These are phyloP conservation scores for Neodiprion lecontei DNA, from an alignment of 1,140 invertebrate species.

Conservation along the genomic window DNA sequence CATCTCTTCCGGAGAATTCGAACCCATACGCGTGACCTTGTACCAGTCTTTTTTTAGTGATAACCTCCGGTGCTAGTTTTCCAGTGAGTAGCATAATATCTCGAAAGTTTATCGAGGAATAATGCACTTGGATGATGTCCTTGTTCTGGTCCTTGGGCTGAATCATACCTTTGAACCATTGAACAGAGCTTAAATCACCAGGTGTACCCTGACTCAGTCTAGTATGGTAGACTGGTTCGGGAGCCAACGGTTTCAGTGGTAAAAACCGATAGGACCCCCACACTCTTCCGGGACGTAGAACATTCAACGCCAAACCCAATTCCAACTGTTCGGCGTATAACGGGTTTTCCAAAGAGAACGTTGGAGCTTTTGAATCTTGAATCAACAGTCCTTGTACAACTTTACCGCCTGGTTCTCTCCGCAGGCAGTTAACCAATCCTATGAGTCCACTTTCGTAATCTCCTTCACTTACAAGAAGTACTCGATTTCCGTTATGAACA, in stretches of 20 bases:
- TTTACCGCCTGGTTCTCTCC: constrained; percentile 73
- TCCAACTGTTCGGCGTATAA: constrained; percentile 70
- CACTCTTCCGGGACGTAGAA: constrained; percentile 67
- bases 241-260: constrained; percentile 56
- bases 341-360: constrained; percentile 67
- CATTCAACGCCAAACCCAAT: constrained; percentile 83
- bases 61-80: constrained; percentile 70
- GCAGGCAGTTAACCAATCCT: constrained; percentile 80
- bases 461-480: constrained; percentile 68
- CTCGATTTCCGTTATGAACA: constrained; percentile 20
- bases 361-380: constrained; percentile 69
- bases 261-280: constrained; percentile 85
- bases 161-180: constrained; percentile 78
- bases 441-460: constrained; percentile 78
- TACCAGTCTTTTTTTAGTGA: constrained; percentile 63
- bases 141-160: constrained; percentile 40
- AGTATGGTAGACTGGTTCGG: constrained; percentile 68
- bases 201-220: constrained; percentile 79
- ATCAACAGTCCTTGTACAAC: constrained; percentile 69
- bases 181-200: constrained; percentile 85
- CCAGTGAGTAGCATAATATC: constrained; percentile 82
- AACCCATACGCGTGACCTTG: constrained; percentile 76
- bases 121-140: constrained; percentile 65
- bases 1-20: constrained; percentile 70
- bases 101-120: constrained; percentile 77